Evolutionary conservation across 2,113 vertebrate genomes (phyloP), one percentile per base, ranked within the genome.

Genomic region (Gymnobelideus leadbeateri): DNA sequence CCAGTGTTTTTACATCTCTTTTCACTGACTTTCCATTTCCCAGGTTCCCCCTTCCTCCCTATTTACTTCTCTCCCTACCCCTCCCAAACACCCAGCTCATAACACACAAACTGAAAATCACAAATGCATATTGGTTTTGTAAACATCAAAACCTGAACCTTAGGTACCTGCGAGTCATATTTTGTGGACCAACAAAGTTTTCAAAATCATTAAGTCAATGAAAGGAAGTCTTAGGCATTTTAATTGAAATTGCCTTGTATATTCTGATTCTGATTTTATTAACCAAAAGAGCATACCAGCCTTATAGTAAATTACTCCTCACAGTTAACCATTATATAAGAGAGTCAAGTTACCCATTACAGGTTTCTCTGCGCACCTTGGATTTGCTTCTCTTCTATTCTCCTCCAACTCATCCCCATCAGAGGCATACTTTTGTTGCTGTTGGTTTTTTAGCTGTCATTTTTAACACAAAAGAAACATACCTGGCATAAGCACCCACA

Each of bases 241-340:
- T 96, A 68, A 97, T 92, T 43, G 94, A 95, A 94, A 61, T 93
- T 96, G 46, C 7, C 96, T 98, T 95, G 91, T 92, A 55, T 90
- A 89, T 89, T 91, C n/a, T 84, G 91, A 77, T 91, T 96, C 28
- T 89, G 90, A 53, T 10, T 31, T 93, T 95, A 92, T 93, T 96
- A 94, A 51, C 47, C 89, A 93, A 95, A 84, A 96, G 12, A 37
- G 8, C 51, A 95, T 95, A 91, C 3, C 31, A 55, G 31, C 92
- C 91, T 90, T 95, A 92, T 24, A 95, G 54, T 61, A 97, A 96
- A 3, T 5, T 50, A 89, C 5, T 91, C 97, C 90, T 97, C 47
- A 91, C 4, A 97, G 55, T 52, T 95, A 91, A 95, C 68, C 43
- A 92, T 91, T 91, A 93, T 25, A 57, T 96, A 94, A 97, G 92